Conservation (phyloP, 2,113 vertebrate species). For the Lepisosteus osseus region DNA sequence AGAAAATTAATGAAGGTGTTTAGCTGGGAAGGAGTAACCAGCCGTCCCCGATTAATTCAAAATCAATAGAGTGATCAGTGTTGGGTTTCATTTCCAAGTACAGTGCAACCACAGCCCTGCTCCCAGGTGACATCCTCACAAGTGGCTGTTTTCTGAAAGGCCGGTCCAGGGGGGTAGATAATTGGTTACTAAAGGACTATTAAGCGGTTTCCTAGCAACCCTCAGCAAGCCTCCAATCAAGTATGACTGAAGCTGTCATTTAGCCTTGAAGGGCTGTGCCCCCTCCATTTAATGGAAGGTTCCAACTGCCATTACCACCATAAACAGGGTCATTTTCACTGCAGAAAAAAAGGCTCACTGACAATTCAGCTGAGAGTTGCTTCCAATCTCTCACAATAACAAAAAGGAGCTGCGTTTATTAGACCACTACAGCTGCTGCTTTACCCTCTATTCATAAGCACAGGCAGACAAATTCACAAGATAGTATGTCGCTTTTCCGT, state of each 20-base stretch:
- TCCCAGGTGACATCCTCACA: slow-evolving; percentile 60
- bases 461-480: too few species aligned
- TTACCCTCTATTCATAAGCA: too few species aligned
- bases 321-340: slow-evolving; percentile 23
- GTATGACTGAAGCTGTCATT: slow-evolving; percentile 64
- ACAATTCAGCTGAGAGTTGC: slow-evolving; percentile 12
- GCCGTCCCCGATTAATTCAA: slow-evolving; percentile 30
- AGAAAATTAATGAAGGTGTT: not conserved
- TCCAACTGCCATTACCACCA: slow-evolving; percentile 27
- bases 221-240: slow-evolving; percentile 68
- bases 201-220: slow-evolving; percentile 81
- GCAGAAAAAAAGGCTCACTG: slow-evolving; percentile 22
- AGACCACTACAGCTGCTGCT: too few species aligned
- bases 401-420: not conserved
- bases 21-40: not conserved
- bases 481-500: too few species aligned
- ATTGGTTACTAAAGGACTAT: slow-evolving; percentile 82
- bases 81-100: slow-evolving; percentile 22
- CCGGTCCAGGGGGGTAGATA: slow-evolving; percentile 56
- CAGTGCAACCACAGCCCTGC: slow-evolving; percentile 24
- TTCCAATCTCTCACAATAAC: slow-evolving; percentile 2
- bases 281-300: slow-evolving; percentile 36
- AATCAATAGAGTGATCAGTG: slow-evolving; percentile 48
- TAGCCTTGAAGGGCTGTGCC: slow-evolving; percentile 49
- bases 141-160: slow-evolving; percentile 34